Evolutionary conservation across 2,113 vertebrate genomes (phyloP), one percentile per base, ranked within the genome.

Genomic region (Dolichotis patagonum): DNA sequence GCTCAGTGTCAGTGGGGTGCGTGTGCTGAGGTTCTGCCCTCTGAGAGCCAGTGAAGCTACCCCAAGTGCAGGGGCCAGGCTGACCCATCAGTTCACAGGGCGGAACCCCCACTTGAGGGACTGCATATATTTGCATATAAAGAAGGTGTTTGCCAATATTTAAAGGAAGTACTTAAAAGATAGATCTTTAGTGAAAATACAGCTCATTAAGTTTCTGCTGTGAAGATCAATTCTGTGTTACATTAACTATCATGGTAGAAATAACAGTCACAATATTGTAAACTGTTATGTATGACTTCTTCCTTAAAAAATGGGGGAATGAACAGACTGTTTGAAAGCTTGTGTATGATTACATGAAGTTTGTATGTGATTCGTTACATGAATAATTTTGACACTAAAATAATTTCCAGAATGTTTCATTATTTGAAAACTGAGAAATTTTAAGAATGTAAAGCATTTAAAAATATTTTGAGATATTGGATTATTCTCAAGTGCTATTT

Each of bases 391-490:
- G 16, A 54, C 24, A 75, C 9, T 62, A 32, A 96, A 49, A 58
- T 80, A 56, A 67, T 28, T 63, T 88, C 86, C 46, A 67, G 20
- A 96, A 95, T 88, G 63, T 54, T 49, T 19, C 65, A 77, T 96
- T 82, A 85, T 81, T 88, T 83, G 43, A n/a, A 84, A 75, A 75
- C 24, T 13, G 75, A 67, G 14, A n/a, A 7, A 3, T 78, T 67
- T 69, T n/a, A 41, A 71, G 35, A 24, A 38, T 46, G 73, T 62
- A 82, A 46, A 35, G 11, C 12, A 35, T 63, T 80, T 13, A 32
- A 49, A 65, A 28, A 49, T 43, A 83, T 69, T 67, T 90, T 19
- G 73, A 93, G 86, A 58, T 84, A 85, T 20, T 84, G 30, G 91
- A 26, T 80, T 88, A 65, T 81, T 65, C 7, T 26, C 56, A 71